Base-by-base conservation (phyloP, 37 sponge, comb jelly and placozoan species). In the Ephydatia muelleri region DNA sequence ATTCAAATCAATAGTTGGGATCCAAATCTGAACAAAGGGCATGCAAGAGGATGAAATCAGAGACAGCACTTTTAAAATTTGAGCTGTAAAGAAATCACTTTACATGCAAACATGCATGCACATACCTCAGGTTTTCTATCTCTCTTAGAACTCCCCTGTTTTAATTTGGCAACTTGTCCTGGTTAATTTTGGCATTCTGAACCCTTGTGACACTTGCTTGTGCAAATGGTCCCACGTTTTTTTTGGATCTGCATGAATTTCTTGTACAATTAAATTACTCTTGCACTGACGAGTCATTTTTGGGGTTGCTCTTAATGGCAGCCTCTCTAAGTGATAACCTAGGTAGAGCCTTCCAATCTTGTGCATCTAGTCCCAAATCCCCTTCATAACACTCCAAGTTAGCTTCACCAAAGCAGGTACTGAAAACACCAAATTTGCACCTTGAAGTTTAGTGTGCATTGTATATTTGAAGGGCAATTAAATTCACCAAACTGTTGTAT, bases 121-220 rank as follows among this genome's bases (percentile, higher is more conserved):
- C 43, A 43, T 43, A 43, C 43, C 43, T 43, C 43, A 43, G 43
- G 43, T 43, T 43, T 43, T 43, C 43, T 43, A 43, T 43, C 43
- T 43, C 43, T 43, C 43, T 43, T 43, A 43, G 43, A 43, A 43
- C 43, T 43, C 43, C 43, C 43, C 43, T 6, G 3, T 43, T 43
- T 43, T 9, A 43, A 43, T 43, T 43, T 43, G 43, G 43, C 43
- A 43, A 43, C 43, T 6, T 43, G 43, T 43, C 43, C 6, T 43
- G 43, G 6, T 43, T 43, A 6, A 43, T 87, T 87, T 33, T 13
- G 43, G 70, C 88, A 87, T 75, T 68, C 22, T 68, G 23, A 26
- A 64, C 88, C 88, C 38, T 31, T 16, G 36, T 87, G 82, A 49
- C 82, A 87, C 29, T 81, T 70, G 65, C 77, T 38, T 3, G 82